Evolutionary conservation across 2,113 vertebrate genomes (phyloP).

Genomic region (Atlantisia rogersi): DNA sequence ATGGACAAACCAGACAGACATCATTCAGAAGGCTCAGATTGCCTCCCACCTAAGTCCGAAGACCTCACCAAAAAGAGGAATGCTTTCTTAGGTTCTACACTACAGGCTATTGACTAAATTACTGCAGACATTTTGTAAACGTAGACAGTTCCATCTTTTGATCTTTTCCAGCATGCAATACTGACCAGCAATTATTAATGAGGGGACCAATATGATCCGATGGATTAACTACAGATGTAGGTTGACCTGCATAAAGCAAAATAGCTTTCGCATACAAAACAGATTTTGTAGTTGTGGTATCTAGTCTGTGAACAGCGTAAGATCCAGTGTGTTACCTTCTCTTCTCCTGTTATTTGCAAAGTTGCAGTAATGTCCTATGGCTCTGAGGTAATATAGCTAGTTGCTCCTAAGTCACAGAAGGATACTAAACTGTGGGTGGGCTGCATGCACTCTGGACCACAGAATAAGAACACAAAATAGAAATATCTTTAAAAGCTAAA

Average conservation of each 20-base stretch:
- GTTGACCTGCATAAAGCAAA: not conserved
- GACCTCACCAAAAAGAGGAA: not conserved
- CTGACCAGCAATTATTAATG: not conserved
- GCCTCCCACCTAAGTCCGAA: not conserved
- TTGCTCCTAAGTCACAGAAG: not conserved
- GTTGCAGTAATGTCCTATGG: not conserved
- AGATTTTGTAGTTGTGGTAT: not conserved
- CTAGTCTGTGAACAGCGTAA: not conserved
- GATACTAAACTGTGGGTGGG: not conserved
- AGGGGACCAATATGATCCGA: not conserved
- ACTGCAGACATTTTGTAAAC: not conserved
- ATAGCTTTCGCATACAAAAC: not conserved
- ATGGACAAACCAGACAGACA: not conserved
- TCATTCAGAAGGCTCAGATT: not conserved
- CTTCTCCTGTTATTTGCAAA: not conserved
- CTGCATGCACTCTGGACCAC: not conserved
- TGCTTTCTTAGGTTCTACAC: not conserved
- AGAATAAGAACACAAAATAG: not conserved
- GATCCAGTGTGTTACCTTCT: not conserved
- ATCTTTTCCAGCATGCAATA: not conserved
- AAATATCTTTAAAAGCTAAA: not conserved
- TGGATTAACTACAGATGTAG: not conserved
- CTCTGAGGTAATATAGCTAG: not conserved
- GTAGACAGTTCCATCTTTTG: not conserved
- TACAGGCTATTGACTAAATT: not conserved